Conservation (phyloP, 2,113 vertebrate species). For the Numenius arquata region DNA sequence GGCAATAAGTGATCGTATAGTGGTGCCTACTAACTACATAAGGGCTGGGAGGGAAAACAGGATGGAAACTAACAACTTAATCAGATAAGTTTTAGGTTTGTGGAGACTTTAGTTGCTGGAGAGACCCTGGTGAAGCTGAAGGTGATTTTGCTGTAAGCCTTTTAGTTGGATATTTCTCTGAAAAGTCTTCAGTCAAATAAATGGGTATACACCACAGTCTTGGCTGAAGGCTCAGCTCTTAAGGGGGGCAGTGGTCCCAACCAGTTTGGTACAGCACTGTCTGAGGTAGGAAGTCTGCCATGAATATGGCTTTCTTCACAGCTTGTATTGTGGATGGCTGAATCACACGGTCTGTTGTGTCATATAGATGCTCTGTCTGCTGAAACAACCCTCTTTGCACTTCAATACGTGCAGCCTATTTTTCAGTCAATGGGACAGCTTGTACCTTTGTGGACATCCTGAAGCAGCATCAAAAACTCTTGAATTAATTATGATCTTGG, state of each 20-base stretch:
- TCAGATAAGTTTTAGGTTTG: neutral
- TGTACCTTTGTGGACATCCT: neutral
- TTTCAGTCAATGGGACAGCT: neutral
- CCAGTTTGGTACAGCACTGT: neutral
- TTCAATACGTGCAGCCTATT: rapidly evolving
- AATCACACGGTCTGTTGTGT: neutral
- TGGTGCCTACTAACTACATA: neutral
- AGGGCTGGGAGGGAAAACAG: neutral
- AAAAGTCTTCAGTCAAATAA: neutral
- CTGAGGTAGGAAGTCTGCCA: neutral
- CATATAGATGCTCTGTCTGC: neutral
- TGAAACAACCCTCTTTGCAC: neutral
- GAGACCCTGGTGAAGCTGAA: neutral
- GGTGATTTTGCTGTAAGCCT: neutral
- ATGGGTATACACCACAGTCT: rapidly evolving
- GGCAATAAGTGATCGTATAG: neutral
- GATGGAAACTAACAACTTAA: neutral
- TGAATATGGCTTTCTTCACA: neutral
- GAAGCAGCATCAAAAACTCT: neutral
- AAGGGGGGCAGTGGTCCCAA: neutral
- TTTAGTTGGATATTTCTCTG: neutral
- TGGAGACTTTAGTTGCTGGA: neutral
- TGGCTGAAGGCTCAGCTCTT: neutral
- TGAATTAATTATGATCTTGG: neutral
- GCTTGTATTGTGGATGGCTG: neutral